A percentile compares a stretch with the other conserved stretches of the same genome.
These are phyloP conservation scores for Allygus modestus DNA, from an alignment of 2,888 invertebrate genomes.

Conservation along the genomic window DNA sequence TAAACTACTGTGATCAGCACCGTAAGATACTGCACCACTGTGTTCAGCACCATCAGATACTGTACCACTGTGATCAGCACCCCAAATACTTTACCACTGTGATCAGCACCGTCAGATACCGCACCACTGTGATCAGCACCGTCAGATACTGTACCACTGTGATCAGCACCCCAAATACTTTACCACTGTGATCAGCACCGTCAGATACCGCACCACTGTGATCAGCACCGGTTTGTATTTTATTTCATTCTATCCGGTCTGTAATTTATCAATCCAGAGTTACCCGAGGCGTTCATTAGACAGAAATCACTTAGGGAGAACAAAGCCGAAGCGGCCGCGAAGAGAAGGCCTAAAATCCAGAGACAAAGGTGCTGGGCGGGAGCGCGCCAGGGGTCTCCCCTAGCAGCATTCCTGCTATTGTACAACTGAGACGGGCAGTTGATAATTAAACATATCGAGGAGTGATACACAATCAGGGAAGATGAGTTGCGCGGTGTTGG, in stretches of 20 bases:
- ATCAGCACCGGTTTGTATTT: too few species aligned
- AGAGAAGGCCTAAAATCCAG: conserved; percentile 8
- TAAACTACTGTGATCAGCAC: too few species aligned
- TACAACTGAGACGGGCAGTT: background rate
- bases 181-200: background rate
- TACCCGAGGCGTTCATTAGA: conserved; percentile 42
- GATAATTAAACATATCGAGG: conserved; percentile 44
- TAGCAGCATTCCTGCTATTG: conserved; percentile 42
- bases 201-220: background rate
- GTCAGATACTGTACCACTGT: too few species aligned
- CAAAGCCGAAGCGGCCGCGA: conserved; percentile 35
- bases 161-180: too few species aligned
- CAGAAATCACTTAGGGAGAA: conserved; percentile 44
- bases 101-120: too few species aligned
- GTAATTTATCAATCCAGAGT: conserved; percentile 48
- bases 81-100: too few species aligned
- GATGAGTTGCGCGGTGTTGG: conserved; percentile 16
- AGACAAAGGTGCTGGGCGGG: conserved; percentile 5
- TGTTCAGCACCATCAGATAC: too few species aligned
- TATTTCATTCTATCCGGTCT: background rate
- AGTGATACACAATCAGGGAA: conserved; percentile 27
- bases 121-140: too few species aligned
- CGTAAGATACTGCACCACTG: too few species aligned
- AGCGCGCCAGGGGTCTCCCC: conserved; percentile 1
- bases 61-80: too few species aligned